Evolutionary conservation across 2,888 invertebrate species (phyloP), one percentile per base, ranked within the genome.

Genomic region (Drosophila koepferae): DNA sequence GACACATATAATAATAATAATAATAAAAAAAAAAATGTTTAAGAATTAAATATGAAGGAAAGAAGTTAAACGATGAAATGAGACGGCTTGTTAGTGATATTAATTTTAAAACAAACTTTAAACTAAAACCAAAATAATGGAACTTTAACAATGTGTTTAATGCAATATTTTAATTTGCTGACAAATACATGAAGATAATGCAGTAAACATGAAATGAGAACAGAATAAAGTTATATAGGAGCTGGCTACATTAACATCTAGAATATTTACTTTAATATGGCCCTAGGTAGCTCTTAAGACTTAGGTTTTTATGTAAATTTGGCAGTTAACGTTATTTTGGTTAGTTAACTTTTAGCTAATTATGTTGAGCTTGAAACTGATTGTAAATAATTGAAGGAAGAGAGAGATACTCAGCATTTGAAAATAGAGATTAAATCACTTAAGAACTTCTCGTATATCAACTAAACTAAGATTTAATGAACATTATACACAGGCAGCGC

Each of bases 11-110:
- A 16, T 28, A 28, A 6, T 28, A 38, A 8, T 31, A 34, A 43
- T 2, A 20, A 20, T 2, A n/a, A n/a, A n/a, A n/a, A n/a, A n/a
- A n/a, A 31, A 53, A 64, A 62, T 2, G 48, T 46, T 63, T 53
- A 55, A 62, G n/a, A 62, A 55, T 23, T 7, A 41, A 41, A 41
- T 41, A n/a, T 41, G 16, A 41, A 41, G 14, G 12, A 54, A 18
- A 49, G 8, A 46, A 48, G 4, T 7, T 18, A 38, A 53, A 40
- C 49, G 69, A 41, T 49, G 68, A 76, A 72, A 28, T 28, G 28
- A 56, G 75, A 78, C 91, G 92, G 92, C 92, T 92, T 92, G 90
- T 91, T 92, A 93, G 92, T 92, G 92, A 92, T 93, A 92, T 87
- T 92, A 93, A 92, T 91, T 92, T 92, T 90, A 92, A 90, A 58